Conservation (phyloP, 2,797 vertebrate species). For the Ceryle rudis region DNA sequence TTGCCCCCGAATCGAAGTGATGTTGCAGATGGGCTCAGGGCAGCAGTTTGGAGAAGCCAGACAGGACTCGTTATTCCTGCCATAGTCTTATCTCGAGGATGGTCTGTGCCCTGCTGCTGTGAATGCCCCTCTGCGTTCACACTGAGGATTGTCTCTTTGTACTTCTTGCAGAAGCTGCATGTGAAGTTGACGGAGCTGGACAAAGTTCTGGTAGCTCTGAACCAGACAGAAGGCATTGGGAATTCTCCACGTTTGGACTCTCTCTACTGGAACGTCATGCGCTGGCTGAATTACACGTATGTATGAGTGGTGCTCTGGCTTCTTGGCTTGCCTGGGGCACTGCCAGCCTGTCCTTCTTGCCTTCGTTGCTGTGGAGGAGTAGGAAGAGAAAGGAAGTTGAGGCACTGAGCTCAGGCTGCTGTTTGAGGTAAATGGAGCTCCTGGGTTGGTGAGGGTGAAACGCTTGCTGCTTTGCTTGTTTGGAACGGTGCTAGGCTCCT, state of each 20-base stretch:
- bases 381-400: neutral
- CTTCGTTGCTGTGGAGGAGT: neutral
- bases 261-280: slow-evolving; percentile 92
- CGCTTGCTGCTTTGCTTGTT: neutral
- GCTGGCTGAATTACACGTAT: slow-evolving; percentile 86
- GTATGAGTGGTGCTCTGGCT: slow-evolving; percentile 50
- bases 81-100: fast-evolving
- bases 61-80: neutral
- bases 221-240: slow-evolving; percentile 66
- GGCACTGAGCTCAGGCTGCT: neutral
- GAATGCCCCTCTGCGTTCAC: neutral
- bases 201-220: slow-evolving; percentile 74
- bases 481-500: neutral
- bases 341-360: neutral
- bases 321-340: neutral
- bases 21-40: neutral
- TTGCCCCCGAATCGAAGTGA: neutral
- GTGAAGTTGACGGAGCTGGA: slow-evolving; percentile 79
- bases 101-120: neutral
- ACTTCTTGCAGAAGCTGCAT: slow-evolving; percentile 79
- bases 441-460: neutral
- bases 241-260: slow-evolving; percentile 83
- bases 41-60: neutral
- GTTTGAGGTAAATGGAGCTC: neutral
- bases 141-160: neutral